phyloP scores from a whole-genome alignment of 2,797 vertebrate species.

The Sebastes cheni region DNA sequence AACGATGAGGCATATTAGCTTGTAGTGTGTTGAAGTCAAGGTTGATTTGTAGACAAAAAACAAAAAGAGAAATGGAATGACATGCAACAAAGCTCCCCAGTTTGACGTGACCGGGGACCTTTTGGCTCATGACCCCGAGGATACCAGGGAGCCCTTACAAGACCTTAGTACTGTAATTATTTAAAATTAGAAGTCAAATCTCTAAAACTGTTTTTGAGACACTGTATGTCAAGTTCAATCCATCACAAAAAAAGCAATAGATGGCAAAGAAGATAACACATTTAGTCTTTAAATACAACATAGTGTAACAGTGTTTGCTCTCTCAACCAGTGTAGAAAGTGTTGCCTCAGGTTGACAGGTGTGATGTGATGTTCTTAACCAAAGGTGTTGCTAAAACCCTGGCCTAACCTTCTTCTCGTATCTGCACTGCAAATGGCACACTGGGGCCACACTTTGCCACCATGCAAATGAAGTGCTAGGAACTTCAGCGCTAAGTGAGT shows the following conservation, averaged over 20 bases:
- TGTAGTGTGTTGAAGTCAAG: not conserved
- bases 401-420: constrained; percentile 18
- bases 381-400: constrained; percentile 41
- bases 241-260: not conserved
- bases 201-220: not conserved
- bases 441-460: constrained; percentile 44
- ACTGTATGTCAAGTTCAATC: not conserved
- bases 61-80: not conserved
- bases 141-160: not conserved
- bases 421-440: constrained; percentile 29
- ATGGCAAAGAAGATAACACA: not conserved
- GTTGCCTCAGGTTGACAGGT: constrained; percentile 37
- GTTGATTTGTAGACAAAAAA: not conserved
- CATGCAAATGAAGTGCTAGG: constrained; percentile 64
- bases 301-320: constrained; percentile 23
- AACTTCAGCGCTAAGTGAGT: constrained; percentile 49
- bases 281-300: not conserved
- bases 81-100: not conserved
- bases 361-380: constrained; percentile 47
- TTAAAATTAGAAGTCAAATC: not conserved
- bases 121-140: not conserved
- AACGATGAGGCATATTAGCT: no score
- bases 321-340: constrained; percentile 35
- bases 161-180: not conserved
- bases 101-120: fast-evolving